Evolutionary conservation across 2,888 invertebrate genomes (phyloP).

Genomic region (Drosophila merina): DNA sequence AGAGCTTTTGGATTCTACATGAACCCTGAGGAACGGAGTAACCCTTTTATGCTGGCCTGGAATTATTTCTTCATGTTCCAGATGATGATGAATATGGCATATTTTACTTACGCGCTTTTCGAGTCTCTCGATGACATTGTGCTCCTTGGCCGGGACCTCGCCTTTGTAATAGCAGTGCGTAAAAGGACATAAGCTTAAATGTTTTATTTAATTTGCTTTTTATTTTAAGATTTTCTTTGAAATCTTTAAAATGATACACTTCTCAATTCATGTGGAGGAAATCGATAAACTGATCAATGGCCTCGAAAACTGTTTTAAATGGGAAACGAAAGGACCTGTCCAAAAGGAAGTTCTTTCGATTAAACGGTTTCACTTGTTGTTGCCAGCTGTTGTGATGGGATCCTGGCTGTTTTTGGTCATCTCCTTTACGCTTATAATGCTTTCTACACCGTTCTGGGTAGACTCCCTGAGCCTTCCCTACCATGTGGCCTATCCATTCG

Average conservation of each 20-base stretch:
- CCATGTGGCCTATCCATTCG: constrained; percentile 43
- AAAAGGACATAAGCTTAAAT: not conserved
- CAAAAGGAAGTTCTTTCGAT: constrained; percentile 8
- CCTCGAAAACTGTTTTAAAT: constrained; percentile 26
- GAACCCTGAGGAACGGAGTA: constrained; percentile 21
- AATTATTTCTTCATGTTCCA: constrained; percentile 5
- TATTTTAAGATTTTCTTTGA: constrained; percentile 34
- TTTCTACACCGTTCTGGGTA: constrained; percentile 43
- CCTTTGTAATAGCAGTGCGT: constrained; percentile 38
- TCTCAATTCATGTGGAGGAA: constrained; percentile 19
- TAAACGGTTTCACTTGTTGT: constrained; percentile 28
- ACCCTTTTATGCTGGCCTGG: constrained; percentile 7
- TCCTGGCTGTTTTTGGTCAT: not conserved
- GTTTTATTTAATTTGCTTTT: rapidly evolving
- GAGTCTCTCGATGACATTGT: constrained; percentile 29
- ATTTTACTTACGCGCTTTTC: constrained; percentile 3
- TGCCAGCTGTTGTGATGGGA: constrained; percentile 20
- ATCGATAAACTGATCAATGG: constrained; percentile 44
- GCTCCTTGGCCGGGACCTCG: constrained; percentile 42
- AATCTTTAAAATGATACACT: constrained; percentile 19
- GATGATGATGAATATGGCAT: rapidly evolving
- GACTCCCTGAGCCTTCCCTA: constrained; percentile 39
- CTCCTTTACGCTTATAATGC: constrained; percentile 18
- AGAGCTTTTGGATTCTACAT: constrained; percentile 40
- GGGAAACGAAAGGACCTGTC: not conserved